Evolutionary conservation across 2,888 invertebrate genomes (phyloP).

Genomic region (Hetaerina titia): DNA sequence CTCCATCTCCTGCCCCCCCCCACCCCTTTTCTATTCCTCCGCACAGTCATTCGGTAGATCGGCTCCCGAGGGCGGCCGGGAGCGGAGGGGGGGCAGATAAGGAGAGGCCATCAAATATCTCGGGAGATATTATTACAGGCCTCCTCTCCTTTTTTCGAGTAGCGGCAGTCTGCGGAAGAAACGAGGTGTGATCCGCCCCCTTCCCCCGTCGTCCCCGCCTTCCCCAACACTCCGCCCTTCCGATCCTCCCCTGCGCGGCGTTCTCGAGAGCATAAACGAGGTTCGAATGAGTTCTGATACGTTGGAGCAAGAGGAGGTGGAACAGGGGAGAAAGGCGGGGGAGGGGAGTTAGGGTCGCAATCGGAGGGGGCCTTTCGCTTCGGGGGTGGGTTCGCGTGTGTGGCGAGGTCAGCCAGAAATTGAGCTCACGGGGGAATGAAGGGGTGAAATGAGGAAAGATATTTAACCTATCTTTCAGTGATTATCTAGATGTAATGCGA

Average conservation of each 20-base stretch:
- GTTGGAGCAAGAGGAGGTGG: background rate
- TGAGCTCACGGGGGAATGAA: too few species aligned
- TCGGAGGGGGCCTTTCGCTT: too few species aligned
- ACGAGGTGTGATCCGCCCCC: conserved; percentile 37
- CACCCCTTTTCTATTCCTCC: background rate
- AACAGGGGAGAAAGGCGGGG: background rate
- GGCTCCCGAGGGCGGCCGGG: background rate
- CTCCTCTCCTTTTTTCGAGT: background rate
- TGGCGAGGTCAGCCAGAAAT: too few species aligned
- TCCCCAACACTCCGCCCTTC: background rate
- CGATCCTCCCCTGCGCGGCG: too few species aligned
- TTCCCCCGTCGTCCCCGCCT: background rate
- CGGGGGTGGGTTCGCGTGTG: too few species aligned
- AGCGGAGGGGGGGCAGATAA: background rate
- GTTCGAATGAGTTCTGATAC: conserved; percentile 11
- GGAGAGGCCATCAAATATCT: conserved; percentile 37
- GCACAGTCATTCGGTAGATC: background rate
- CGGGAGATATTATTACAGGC: conserved; percentile 47
- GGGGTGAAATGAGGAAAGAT: too few species aligned
- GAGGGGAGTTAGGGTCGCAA: background rate
- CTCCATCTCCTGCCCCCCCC: background rate
- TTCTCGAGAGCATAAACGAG: background rate
- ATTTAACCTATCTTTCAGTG: too few species aligned
- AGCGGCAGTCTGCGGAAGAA: background rate
- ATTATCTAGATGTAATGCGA: too few species aligned